Percentiles rank a stretch among this genome's conserved stretches.
Evolutionary conservation across 2,888 invertebrate genomes (phyloP).

Genomic region (Resseliella maxima): DNA sequence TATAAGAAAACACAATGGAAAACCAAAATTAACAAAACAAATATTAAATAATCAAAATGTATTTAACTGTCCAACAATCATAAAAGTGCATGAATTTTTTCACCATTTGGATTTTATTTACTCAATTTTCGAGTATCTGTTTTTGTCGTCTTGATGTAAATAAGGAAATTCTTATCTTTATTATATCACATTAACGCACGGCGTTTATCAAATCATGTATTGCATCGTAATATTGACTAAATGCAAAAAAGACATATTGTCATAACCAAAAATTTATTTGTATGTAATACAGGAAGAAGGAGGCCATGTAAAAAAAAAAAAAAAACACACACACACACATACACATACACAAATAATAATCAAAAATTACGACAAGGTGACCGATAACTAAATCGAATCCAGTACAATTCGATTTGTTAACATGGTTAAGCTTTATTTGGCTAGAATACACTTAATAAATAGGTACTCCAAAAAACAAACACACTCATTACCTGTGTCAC

Average conservation of each 20-base stretch:
- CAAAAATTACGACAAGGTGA: not conserved
- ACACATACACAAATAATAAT: not conserved
- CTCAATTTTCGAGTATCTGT: conserved; percentile 36
- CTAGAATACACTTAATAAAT: not conserved
- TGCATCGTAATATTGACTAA: conserved; percentile 8
- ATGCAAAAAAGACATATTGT: not conserved
- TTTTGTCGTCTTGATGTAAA: conserved; percentile 51
- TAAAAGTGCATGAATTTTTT: conserved; percentile 49
- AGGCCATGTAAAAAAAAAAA: not conserved
- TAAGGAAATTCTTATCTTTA: not conserved
- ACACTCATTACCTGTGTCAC: not conserved
- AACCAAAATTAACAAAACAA: not conserved
- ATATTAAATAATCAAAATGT: conserved; percentile 10
- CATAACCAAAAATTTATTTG: not conserved
- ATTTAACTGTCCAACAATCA: conserved; percentile 51
- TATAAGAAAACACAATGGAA: too few species aligned
- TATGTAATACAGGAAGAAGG: not conserved
- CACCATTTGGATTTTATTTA: not conserved
- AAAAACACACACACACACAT: not conserved
- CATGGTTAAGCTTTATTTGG: conserved; percentile 49
- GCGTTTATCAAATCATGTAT: conserved; percentile 17
- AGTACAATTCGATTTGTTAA: conserved; percentile 21
- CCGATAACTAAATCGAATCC: conserved; percentile 33
- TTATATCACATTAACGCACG: conserved; percentile 10
- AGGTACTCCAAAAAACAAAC: not conserved